Conservation (phyloP, 2,113 vertebrate species). For the Crypturellus undulatus region DNA sequence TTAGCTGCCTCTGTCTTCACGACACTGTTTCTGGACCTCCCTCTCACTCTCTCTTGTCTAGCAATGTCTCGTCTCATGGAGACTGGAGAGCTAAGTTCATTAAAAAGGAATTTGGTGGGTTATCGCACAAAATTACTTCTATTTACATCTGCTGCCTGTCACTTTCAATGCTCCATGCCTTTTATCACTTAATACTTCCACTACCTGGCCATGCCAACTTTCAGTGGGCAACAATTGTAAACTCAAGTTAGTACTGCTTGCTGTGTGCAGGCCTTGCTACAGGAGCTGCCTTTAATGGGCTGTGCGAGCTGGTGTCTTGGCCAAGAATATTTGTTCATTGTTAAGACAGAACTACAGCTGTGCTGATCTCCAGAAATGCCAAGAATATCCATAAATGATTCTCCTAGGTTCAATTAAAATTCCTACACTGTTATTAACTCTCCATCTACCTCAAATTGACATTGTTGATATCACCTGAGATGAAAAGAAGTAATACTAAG, state of each 20-base stretch:
- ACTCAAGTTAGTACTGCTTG: constrained; percentile 12
- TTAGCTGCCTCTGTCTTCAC: constrained; percentile 19
- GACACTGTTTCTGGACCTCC: constrained; percentile 35
- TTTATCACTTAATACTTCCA: constrained; percentile 71
- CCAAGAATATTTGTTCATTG: constrained; percentile 29
- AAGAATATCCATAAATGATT: background rate
- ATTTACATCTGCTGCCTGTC: constrained; percentile 70
- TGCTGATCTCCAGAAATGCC: background rate
- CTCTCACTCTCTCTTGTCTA: constrained; percentile 17
- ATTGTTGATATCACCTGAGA: background rate
- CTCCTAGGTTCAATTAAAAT: background rate
- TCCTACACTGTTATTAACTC: constrained; percentile 5
- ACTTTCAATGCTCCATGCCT: constrained; percentile 55
- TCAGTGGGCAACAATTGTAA: constrained; percentile 58
- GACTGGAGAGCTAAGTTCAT: constrained; percentile 60
- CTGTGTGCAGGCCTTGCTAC: background rate
- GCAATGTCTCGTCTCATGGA: background rate
- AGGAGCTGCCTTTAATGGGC: background rate
- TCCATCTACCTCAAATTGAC: background rate
- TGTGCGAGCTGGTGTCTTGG: background rate
- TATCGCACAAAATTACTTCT: constrained; percentile 64
- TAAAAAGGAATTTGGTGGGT: constrained; percentile 63
- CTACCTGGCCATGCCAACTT: constrained; percentile 58
- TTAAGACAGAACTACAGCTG: constrained; percentile 13
- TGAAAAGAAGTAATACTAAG: background rate